These are phyloP conservation scores for Heloderma charlesbogerti DNA, from an alignment of 2,113 vertebrate genomes.

Conservation along the genomic window DNA sequence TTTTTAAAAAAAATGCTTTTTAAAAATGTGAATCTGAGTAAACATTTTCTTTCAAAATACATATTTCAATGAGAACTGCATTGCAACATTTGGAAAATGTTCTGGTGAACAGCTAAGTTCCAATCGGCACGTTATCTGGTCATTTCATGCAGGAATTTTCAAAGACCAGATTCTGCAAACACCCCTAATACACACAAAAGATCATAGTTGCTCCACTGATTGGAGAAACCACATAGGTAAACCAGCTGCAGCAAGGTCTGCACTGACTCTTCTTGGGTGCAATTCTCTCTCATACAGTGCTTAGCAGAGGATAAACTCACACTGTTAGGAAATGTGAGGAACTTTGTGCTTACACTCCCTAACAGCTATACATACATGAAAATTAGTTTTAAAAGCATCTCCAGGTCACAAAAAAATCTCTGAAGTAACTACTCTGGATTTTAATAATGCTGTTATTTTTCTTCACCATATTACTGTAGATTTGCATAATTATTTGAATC, in stretches of 20 bases:
- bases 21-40: neutral
- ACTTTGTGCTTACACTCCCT: slow-evolving; percentile 26
- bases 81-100: neutral
- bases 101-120: neutral
- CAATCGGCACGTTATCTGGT: neutral
- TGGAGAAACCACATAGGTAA: neutral
- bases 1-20: neutral
- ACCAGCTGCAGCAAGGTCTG: neutral
- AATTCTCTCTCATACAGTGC: neutral
- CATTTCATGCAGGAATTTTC: neutral
- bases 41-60: neutral
- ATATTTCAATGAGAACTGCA: neutral
- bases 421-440: slow-evolving; percentile 61
- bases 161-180: neutral
- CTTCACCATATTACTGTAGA: slow-evolving; percentile 68
- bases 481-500: slow-evolving; percentile 74
- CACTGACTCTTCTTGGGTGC: neutral
- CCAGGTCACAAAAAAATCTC: slow-evolving; percentile 55
- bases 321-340: neutral
- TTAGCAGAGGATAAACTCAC: neutral
- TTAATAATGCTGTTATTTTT: slow-evolving; percentile 71
- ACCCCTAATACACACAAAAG: neutral
- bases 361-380: slow-evolving; percentile 61
- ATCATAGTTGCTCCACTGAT: neutral
- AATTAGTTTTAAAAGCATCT: slow-evolving; percentile 69